Conservation (phyloP, 1,140 invertebrate species). For the Gryllus bimaculatus region DNA sequence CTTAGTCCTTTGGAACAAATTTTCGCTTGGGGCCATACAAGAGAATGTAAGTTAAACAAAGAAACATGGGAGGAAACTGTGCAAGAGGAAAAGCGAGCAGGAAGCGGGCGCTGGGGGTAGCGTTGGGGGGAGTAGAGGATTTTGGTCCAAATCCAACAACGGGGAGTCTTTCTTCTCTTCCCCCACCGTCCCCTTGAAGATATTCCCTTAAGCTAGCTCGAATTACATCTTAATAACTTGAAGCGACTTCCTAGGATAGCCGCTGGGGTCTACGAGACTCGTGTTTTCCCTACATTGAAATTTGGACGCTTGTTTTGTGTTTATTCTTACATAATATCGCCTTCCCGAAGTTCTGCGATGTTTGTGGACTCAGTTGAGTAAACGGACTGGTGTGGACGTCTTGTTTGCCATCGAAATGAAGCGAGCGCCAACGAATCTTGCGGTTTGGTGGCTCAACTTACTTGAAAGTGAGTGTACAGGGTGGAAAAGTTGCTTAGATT, state of each 20-base stretch:
- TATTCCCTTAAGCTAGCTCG: background rate
- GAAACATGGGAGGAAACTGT: background rate
- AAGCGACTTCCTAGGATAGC: background rate
- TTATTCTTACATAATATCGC: too few species aligned
- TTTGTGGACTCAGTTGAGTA: too few species aligned
- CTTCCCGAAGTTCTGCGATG: too few species aligned
- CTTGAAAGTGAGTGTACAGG: too few species aligned
- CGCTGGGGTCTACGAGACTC: background rate
- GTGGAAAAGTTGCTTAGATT: too few species aligned
- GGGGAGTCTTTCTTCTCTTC: background rate
- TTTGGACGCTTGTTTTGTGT: too few species aligned
- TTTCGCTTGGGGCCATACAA: background rate
- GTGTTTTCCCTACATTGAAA: too few species aligned
- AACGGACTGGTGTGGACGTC: too few species aligned
- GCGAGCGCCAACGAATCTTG: too few species aligned
- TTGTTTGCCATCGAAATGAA: too few species aligned
- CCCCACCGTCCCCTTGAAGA: background rate
- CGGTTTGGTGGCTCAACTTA: too few species aligned
- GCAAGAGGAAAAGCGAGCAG: background rate
- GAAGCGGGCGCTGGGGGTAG: background rate
- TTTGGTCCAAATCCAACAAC: background rate
- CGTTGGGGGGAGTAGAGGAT: background rate
- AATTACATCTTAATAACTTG: constrained; percentile 6
- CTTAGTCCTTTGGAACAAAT: background rate
- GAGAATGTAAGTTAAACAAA: constrained; percentile 5